Evolutionary conservation across 2,797 vertebrate species (phyloP).

Genomic region (Typhlichthys subterraneus): DNA sequence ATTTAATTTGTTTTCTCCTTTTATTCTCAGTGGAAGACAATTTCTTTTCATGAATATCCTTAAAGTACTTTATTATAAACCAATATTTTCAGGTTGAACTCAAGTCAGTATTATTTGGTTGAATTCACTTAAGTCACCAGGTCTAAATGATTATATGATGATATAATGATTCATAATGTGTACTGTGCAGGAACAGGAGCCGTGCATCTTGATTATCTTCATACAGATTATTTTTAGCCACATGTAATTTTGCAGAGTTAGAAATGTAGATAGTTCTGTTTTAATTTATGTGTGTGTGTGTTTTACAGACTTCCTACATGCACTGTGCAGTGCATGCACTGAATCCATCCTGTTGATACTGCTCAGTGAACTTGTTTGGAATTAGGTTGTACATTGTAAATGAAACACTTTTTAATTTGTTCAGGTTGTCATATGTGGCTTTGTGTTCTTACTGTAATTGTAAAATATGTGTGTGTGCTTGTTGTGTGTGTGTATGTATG

Average conservation of each 20-base stretch:
- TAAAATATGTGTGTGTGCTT: conserved; percentile 1
- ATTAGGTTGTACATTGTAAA: conserved; percentile 72
- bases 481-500: conserved; percentile 4
- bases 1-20: conserved; percentile 13
- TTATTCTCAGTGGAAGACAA: conserved; percentile 14
- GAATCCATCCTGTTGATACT: conserved; percentile 49
- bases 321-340: conserved; percentile 17
- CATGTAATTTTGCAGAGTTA: background rate
- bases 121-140: conserved; percentile 28
- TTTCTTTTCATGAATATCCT: conserved; percentile 9
- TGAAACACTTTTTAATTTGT: conserved; percentile 36
- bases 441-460: background rate
- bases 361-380: conserved; percentile 69
- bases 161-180: conserved; percentile 8
- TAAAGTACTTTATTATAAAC: conserved; percentile 17
- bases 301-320: background rate
- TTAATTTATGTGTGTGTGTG: too few species aligned
- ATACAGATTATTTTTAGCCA: background rate
- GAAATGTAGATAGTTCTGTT: background rate
- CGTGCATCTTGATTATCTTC: too few species aligned
- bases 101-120: conserved; percentile 21
- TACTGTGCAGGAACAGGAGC: conserved; percentile 3
- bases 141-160: background rate
- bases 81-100: conserved; percentile 22
- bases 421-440: background rate